Base-by-base conservation (phyloP, 2,888 invertebrate genomes). In the Machimus rusticus region DNA sequence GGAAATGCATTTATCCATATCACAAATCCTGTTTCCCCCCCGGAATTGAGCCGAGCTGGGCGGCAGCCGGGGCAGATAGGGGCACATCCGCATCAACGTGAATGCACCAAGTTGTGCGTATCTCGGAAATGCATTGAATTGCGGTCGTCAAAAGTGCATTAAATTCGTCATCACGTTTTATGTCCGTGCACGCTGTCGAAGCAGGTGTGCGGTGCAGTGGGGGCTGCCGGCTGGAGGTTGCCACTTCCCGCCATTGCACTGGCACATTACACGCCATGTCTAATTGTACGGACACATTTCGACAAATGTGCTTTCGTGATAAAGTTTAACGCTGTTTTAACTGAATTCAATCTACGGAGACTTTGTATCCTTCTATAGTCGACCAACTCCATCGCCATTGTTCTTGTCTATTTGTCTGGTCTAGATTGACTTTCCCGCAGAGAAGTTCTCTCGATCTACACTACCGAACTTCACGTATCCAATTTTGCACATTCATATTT, bases 1-100 rank as follows among this genome's bases (percentile, higher is more conserved):
- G 88, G 88, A 88, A 88, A 88, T 88, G 88, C 88, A 88, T 88
- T 88, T 88, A 88, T 88, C 88, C 87, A 88, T 88, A 88, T 88
- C 88, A 79, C 87, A 88, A 87, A 88, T 88, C 85, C 87, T 87
- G 87, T 85, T 79, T 87, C 87, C 82, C 77, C 46, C 5, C 57
- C 37, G 12, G 37, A 14, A 14, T 39, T 39, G 12, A 39, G 39
- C 82, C 19, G 76, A 16, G 9, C 39, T 76, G 76, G n/a, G 37
- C 39, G n/a, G 39, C n/a, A 43, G 55, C 66, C 82, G 31, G 28
- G 55, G 12, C 82, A 12, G 37, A 37, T 82, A 57, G 34, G 57
- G 23, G 19, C 14, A 37, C 57, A 81, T 81, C 57, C 82, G 57
- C 34, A 82, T 66, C 82, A 82, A 57, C 66, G n/a, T 82, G 34